phyloP scores from a whole-genome alignment of 2,113 vertebrate genomes.

The Phyllopteryx taeniolatus region DNA sequence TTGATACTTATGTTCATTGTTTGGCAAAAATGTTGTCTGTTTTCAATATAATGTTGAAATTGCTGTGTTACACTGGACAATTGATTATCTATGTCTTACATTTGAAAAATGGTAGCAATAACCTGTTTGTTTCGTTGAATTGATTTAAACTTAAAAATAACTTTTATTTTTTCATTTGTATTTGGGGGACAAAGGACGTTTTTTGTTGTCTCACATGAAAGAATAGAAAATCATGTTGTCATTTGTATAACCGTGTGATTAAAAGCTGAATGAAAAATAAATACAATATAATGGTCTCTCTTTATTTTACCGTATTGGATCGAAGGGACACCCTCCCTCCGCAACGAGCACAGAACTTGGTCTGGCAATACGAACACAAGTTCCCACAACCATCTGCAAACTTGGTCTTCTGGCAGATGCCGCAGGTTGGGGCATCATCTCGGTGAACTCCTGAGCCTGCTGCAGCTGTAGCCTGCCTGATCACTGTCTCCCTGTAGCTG shows the following conservation, averaged over 20 bases:
- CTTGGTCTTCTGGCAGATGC: slow-evolving; percentile 98
- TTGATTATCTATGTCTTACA: background rate
- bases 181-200: background rate
- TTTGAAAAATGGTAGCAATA: background rate
- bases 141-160: too few species aligned
- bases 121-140: background rate
- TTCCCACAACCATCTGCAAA: slow-evolving; percentile 97
- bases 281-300: background rate
- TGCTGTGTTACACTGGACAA: background rate
- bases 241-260: background rate
- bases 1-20: too few species aligned
- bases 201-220: background rate
- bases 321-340: slow-evolving; percentile 92
- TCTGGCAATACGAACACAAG: slow-evolving; percentile 97
- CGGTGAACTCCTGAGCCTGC: slow-evolving; percentile 80
- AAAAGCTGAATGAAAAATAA: background rate
- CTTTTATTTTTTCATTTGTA: background rate
- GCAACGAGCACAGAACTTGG: slow-evolving; percentile 97
- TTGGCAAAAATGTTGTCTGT: too few species aligned
- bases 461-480: slow-evolving; percentile 75
- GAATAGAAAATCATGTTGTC: background rate
- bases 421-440: slow-evolving; percentile 95
- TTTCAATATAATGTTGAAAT: background rate
- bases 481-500: slow-evolving; percentile 96
- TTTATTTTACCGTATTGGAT: slow-evolving; percentile 86